A percentile compares a stretch with the other conserved stretches of the same genome.
phyloP scores from a whole-genome alignment of 1,140 invertebrate species.

The Drosophila mojavensis region DNA sequence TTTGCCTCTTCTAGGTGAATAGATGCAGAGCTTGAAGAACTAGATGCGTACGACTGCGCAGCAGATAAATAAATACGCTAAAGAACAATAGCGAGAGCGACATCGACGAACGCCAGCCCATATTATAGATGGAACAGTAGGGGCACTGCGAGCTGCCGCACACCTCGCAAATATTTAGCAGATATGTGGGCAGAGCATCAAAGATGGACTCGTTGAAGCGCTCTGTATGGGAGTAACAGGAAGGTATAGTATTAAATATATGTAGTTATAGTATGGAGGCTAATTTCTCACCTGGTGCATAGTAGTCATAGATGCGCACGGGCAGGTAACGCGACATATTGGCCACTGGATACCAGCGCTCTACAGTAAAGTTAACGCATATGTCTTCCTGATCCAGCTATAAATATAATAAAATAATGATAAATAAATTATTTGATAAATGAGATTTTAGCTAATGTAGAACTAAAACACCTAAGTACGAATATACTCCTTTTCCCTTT shows the following conservation, averaged over 20 bases:
- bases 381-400: conserved; percentile 92
- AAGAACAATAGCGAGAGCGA: conserved; percentile 77
- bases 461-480: too few species aligned
- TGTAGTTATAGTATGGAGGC: neutral
- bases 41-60: conserved; percentile 77
- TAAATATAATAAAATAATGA: conserved; percentile 34
- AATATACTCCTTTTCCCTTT: too few species aligned
- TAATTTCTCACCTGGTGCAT: conserved; percentile 92
- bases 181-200: conserved; percentile 93
- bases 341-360: conserved; percentile 97
- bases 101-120: conserved; percentile 84
- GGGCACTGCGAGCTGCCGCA: conserved; percentile 99
- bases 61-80: conserved; percentile 77
- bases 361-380: conserved; percentile 96
- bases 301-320: conserved; percentile 97
- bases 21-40: conserved; percentile 69
- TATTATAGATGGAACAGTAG: conserved; percentile 96
- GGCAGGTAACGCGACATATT: conserved; percentile 97
- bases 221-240: conserved; percentile 87
- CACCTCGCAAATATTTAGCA: conserved; percentile 98
- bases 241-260: neutral
- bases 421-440: too few species aligned
- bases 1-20: conserved; percentile 57
- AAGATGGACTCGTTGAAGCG: conserved; percentile 97
- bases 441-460: too few species aligned